phyloP scores from a whole-genome alignment of 2,113 vertebrate species.

The Menidia beryllina region DNA sequence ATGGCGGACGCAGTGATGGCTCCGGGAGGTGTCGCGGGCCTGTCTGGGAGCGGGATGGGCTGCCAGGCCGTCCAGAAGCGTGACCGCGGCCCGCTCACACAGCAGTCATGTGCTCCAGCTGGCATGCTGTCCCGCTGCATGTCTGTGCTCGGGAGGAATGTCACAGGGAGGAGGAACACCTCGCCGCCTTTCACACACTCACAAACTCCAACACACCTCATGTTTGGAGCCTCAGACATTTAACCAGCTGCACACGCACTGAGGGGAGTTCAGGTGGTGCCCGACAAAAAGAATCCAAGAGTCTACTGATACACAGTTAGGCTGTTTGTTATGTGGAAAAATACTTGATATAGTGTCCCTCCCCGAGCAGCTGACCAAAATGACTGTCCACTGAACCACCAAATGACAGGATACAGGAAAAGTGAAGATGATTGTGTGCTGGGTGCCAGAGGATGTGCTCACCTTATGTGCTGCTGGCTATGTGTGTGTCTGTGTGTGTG shows the following conservation, averaged over 20 bases:
- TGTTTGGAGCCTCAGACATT: not conserved
- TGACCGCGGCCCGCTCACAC: not conserved
- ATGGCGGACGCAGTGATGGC: no score
- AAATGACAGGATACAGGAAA: conserved; percentile 46
- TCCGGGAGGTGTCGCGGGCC: no score
- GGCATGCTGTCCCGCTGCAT: conserved; percentile 45
- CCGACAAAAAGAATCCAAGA: no score
- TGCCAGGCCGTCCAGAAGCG: conserved; percentile 17
- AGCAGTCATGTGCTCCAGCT: conserved; percentile 38
- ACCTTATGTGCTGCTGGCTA: not conserved
- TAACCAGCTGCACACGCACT: not conserved
- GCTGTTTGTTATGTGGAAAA: conserved; percentile 25
- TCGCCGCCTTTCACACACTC: conserved; percentile 25
- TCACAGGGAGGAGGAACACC: conserved; percentile 24
- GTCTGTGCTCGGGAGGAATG: conserved; percentile 49
- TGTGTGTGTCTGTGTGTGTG: not conserved
- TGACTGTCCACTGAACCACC: conserved; percentile 31
- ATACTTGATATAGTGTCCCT: conserved; percentile 27
- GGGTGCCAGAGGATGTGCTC: not conserved
- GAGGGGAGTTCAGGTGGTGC: not conserved
- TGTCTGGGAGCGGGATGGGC: conserved; percentile 27
- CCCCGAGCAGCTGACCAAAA: conserved; percentile 25
- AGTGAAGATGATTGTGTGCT: conserved; percentile 2
- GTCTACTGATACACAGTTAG: conserved; percentile 24
- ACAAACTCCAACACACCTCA: not conserved